These are phyloP conservation scores for Bellardia pandia DNA, from an alignment of 2,888 invertebrate genomes.

Conservation along the genomic window DNA sequence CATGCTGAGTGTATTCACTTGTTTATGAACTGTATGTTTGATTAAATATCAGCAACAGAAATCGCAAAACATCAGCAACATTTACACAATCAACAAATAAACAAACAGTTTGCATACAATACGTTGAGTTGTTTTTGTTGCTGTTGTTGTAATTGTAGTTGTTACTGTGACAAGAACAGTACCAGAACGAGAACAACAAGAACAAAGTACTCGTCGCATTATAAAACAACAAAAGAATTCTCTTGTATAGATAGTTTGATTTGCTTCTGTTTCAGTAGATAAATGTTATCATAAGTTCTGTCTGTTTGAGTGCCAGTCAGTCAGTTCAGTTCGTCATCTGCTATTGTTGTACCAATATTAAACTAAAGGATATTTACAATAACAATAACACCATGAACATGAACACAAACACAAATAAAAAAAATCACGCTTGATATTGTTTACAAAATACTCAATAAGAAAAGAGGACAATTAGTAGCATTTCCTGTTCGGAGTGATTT, in stretches of 20 bases:
- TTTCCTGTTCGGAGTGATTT: constrained; percentile 19
- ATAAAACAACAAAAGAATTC: constrained; percentile 20
- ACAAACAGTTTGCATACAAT: constrained; percentile 3
- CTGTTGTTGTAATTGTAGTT: not conserved
- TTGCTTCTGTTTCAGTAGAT: constrained; percentile 26
- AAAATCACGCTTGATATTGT: constrained; percentile 34
- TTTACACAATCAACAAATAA: constrained; percentile 34
- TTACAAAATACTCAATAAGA: constrained; percentile 56
- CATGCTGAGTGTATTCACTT: constrained; percentile 20
- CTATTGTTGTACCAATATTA: not conserved
- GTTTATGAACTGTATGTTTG: constrained; percentile 22
- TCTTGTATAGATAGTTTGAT: not conserved
- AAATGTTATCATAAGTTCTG: not conserved
- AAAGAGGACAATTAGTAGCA: constrained; percentile 52
- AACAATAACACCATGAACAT: constrained; percentile 4
- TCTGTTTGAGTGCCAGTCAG: not conserved
- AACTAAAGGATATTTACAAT: constrained; percentile 33
- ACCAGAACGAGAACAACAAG: constrained; percentile 37
- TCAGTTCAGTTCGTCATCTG: not conserved
- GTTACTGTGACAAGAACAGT: constrained; percentile 29
- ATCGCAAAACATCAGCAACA: constrained; percentile 59
- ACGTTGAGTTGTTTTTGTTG: constrained; percentile 3
- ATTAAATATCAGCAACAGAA: constrained; percentile 55
- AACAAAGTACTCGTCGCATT: not conserved
- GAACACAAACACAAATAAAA: not conserved